These are phyloP conservation scores for Dysidea cf. avara DNA, from an alignment of 37 sponge, comb jelly and placozoan genomes.

Conservation along the genomic window DNA sequence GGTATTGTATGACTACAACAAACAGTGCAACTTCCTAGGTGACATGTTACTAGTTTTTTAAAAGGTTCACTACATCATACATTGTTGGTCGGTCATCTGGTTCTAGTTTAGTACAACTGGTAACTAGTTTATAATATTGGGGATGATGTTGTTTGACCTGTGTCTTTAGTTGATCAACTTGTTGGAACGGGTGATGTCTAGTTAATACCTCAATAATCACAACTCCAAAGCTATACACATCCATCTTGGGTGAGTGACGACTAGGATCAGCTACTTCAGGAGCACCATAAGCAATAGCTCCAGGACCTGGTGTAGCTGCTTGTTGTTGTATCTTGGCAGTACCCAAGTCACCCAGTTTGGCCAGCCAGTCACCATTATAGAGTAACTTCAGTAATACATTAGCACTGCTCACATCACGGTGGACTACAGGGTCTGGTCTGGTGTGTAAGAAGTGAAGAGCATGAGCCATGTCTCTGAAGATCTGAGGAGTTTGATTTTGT, in stretches of 20 bases:
- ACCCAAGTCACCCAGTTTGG: too few relatives aligned
- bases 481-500: too few relatives aligned
- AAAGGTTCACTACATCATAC: too few relatives aligned
- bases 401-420: conserved; percentile 71
- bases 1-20: too few relatives aligned
- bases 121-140: background rate
- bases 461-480: conserved; percentile 48
- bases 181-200: too few relatives aligned
- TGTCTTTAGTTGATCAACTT: too few relatives aligned
- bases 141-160: background rate
- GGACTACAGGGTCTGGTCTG: conserved; percentile 57
- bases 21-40: too few relatives aligned
- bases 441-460: conserved; percentile 70
- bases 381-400: conserved; percentile 57
- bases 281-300: conserved; percentile 65
- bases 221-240: conserved; percentile 76
- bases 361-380: too few relatives aligned
- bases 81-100: conserved; percentile 27
- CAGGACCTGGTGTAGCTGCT: conserved; percentile 43
- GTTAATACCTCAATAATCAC: conserved; percentile 50
- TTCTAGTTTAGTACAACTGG: background rate
- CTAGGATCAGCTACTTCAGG: too few relatives aligned
- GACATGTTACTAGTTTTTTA: too few relatives aligned
- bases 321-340: too few relatives aligned
- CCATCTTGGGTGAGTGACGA: conserved; percentile 48